Percentiles rank a stretch among this genome's conserved stretches.
Evolutionary conservation across 2,888 invertebrate genomes (phyloP).

Genomic region (Dolichomitus sp.): DNA sequence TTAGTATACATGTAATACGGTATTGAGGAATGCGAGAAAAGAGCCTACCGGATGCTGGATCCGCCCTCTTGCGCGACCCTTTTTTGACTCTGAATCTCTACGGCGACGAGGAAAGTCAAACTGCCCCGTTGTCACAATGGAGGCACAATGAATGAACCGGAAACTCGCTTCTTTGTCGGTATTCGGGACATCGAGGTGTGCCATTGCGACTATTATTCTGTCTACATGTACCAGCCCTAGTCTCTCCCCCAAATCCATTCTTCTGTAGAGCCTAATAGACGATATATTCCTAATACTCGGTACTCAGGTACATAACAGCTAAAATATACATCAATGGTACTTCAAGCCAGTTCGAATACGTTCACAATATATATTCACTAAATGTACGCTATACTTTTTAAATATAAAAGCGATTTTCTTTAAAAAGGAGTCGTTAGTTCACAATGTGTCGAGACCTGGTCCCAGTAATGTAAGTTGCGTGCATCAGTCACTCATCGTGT

Average conservation of each 20-base stretch:
- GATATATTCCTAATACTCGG: constrained; percentile 22
- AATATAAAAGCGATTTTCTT: neutral
- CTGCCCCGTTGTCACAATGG: constrained; percentile 69
- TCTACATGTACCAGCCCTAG: constrained; percentile 16
- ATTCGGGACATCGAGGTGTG: constrained; percentile 35
- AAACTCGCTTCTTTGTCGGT: constrained; percentile 77
- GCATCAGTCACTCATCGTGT: constrained; percentile 2
- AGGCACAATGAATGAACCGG: constrained; percentile 77
- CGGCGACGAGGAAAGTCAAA: constrained; percentile 30
- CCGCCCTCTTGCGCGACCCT: constrained; percentile 76
- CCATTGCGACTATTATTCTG: constrained; percentile 46
- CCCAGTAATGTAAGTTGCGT: neutral
- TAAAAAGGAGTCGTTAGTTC: neutral
- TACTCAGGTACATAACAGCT: neutral
- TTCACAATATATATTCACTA: neutral
- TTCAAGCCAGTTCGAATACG: neutral
- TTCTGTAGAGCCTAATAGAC: constrained; percentile 17
- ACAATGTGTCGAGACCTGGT: neutral
- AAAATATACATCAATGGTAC: neutral
- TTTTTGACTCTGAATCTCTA: constrained; percentile 44
- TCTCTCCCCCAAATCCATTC: constrained; percentile 19
- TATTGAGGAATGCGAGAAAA: constrained; percentile 60
- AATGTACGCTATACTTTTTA: neutral
- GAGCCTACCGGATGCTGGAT: constrained; percentile 73
- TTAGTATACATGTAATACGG: neutral